Percentiles rank a stretch among this genome's conserved stretches.
Conservation (phyloP, 2,113 vertebrate genomes). For the Etheostoma spectabile region DNA sequence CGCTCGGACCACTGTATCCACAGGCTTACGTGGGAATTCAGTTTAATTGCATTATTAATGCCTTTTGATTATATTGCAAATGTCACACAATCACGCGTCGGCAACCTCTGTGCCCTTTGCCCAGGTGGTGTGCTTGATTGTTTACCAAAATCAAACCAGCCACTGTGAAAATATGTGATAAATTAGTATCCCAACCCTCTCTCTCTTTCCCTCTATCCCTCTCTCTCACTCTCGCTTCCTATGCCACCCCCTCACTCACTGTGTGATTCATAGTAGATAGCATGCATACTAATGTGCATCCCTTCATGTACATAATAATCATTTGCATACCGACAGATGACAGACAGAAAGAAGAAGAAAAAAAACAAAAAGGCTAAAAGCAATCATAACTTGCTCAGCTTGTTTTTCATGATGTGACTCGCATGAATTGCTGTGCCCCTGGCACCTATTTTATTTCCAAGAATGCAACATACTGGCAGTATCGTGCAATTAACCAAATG, state of each 20-base stretch:
- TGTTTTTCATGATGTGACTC: constrained; percentile 61
- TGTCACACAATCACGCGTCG: constrained; percentile 38
- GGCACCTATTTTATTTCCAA: constrained; percentile 65
- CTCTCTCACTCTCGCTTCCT: background rate
- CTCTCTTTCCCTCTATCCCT: background rate
- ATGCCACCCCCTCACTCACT: constrained; percentile 12
- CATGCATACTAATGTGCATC: constrained; percentile 30
- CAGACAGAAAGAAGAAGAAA: constrained; percentile 13
- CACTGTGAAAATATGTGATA: constrained; percentile 35
- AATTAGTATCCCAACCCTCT: constrained; percentile 5
- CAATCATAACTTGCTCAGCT: constrained; percentile 68
- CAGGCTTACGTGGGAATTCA: constrained; percentile 45
- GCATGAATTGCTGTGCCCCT: constrained; percentile 64
- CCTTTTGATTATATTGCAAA: constrained; percentile 62
- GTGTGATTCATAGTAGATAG: constrained; percentile 4
- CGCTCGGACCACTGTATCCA: constrained; percentile 48
- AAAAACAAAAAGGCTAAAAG: constrained; percentile 60
- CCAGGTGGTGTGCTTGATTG: constrained; percentile 29
- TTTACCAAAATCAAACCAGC: constrained; percentile 55
- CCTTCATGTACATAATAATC: constrained; percentile 48
- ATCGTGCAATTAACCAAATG: constrained; percentile 82
- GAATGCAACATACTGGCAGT: constrained; percentile 61
- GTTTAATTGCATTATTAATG: constrained; percentile 69
- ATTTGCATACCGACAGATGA: constrained; percentile 60
- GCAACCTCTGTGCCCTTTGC: constrained; percentile 31